A percentile compares a stretch with the other conserved stretches of the same genome.
Evolutionary conservation across 2,888 invertebrate genomes (phyloP).

Genomic region (Isotomurus palustris): DNA sequence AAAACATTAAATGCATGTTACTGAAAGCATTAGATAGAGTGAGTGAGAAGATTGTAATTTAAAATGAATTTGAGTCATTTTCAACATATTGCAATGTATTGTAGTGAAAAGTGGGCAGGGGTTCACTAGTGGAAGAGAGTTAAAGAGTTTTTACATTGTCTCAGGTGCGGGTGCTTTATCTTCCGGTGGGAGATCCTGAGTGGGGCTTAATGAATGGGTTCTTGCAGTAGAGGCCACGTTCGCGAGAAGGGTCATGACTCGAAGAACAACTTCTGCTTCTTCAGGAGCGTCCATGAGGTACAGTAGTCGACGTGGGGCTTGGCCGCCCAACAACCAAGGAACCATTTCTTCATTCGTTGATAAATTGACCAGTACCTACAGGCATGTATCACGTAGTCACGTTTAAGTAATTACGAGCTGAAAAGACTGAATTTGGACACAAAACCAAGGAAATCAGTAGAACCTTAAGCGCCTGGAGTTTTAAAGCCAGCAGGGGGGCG

Average conservation of each 20-base stretch:
- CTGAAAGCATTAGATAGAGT: too few relatives aligned
- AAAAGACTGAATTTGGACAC: too few relatives aligned
- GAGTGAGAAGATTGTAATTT: constrained; percentile 11
- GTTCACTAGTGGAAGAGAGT: not conserved
- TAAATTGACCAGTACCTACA: constrained; percentile 58
- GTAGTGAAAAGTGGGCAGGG: not conserved
- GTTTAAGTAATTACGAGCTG: too few relatives aligned
- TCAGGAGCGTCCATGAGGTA: constrained; percentile 53
- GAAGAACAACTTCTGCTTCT: constrained; percentile 51
- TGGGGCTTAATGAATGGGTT: constrained; percentile 51
- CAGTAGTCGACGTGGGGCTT: constrained; percentile 55
- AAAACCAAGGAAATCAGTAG: too few relatives aligned
- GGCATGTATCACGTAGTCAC: too few relatives aligned
- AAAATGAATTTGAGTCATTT: not conserved
- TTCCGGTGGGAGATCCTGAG: constrained; percentile 53
- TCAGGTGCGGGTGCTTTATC: constrained; percentile 57
- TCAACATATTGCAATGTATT: not conserved
- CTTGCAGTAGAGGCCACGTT: constrained; percentile 53
- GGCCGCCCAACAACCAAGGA: constrained; percentile 57
- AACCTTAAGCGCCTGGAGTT: constrained; percentile 56
- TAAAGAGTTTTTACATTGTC: constrained; percentile 51
- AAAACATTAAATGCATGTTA: too few relatives aligned
- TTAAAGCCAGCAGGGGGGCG: constrained; percentile 50
- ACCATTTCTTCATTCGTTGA: constrained; percentile 59
- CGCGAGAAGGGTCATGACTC: constrained; percentile 55